Conservation (phyloP, 2,888 invertebrate species). For the Lordiphosa fenestrarum region DNA sequence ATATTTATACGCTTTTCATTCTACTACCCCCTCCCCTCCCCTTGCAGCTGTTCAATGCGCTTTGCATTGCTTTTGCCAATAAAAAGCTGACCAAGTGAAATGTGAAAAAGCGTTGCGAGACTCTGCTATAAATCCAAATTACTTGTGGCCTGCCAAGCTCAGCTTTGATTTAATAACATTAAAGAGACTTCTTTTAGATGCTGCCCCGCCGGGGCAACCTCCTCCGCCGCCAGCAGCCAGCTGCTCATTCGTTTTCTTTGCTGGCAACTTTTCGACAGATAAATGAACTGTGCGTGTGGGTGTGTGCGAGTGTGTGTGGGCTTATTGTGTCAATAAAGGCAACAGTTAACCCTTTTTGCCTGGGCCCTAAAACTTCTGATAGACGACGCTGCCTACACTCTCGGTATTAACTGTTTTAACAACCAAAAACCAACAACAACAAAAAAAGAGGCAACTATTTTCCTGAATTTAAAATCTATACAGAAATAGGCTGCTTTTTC, state of each 20-base stretch:
- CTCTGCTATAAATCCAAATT: conserved; percentile 43
- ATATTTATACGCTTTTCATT: conserved; percentile 18
- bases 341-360: conserved; percentile 28
- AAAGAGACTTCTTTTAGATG: conserved; percentile 17
- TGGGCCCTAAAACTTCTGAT: background rate
- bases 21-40: background rate
- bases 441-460: too few species aligned
- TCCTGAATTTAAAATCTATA: too few species aligned
- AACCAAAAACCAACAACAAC: too few species aligned
- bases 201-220: too few species aligned
- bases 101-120: background rate
- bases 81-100: conserved; percentile 44
- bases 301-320: conserved; percentile 16
- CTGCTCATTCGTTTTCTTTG: conserved; percentile 6
- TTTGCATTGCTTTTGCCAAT: conserved; percentile 38
- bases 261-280: conserved; percentile 34
- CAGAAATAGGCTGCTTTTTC: too few species aligned
- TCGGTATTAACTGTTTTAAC: too few species aligned
- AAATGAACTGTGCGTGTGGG: conserved; percentile 34
- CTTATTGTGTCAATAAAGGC: conserved; percentile 37
- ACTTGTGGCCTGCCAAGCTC: conserved; percentile 40
- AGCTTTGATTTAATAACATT: conserved; percentile 47
- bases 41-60: background rate
- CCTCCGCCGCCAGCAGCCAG: background rate
- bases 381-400: background rate